These are phyloP conservation scores for Neosalanx taihuensis DNA, from an alignment of 2,797 vertebrate genomes.

Conservation along the genomic window DNA sequence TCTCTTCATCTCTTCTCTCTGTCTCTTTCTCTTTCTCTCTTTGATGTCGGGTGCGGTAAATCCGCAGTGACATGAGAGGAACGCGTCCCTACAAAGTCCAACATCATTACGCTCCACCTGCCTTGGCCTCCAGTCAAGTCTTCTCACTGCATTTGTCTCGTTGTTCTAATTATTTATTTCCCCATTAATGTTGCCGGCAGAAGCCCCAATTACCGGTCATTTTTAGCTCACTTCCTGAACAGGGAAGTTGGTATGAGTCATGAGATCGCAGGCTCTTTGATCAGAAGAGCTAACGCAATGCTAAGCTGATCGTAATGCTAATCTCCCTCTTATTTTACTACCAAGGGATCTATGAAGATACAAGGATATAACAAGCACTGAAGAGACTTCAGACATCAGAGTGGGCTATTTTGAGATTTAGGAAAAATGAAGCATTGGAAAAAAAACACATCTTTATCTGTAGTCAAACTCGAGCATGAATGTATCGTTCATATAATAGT, in stretches of 20 bases:
- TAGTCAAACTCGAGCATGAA: too few species aligned
- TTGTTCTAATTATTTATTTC: constrained; percentile 19
- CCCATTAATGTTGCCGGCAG: constrained; percentile 13
- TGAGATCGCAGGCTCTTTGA: background rate
- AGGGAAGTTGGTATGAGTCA: constrained; percentile 10
- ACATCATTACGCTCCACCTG: background rate
- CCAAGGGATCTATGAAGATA: background rate
- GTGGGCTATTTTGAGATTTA: background rate
- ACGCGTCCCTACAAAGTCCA: background rate
- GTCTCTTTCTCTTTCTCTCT: background rate
- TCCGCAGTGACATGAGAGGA: background rate
- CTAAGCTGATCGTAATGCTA: constrained; percentile 11
- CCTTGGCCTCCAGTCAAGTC: background rate
- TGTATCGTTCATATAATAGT: too few species aligned
- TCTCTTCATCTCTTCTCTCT: background rate
- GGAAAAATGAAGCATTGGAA: background rate
- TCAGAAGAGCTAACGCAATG: constrained; percentile 2
- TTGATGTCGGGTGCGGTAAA: background rate
- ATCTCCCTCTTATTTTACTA: background rate
- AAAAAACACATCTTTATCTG: too few species aligned
- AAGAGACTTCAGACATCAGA: background rate
- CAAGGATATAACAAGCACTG: background rate
- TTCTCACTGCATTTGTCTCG: background rate
- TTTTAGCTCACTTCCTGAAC: constrained; percentile 8
- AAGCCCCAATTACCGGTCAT: constrained; percentile 23